Percentiles rank a stretch among this genome's conserved stretches.
These are phyloP conservation scores for Platalea minor DNA, from an alignment of 2,797 vertebrate species.

Conservation along the genomic window DNA sequence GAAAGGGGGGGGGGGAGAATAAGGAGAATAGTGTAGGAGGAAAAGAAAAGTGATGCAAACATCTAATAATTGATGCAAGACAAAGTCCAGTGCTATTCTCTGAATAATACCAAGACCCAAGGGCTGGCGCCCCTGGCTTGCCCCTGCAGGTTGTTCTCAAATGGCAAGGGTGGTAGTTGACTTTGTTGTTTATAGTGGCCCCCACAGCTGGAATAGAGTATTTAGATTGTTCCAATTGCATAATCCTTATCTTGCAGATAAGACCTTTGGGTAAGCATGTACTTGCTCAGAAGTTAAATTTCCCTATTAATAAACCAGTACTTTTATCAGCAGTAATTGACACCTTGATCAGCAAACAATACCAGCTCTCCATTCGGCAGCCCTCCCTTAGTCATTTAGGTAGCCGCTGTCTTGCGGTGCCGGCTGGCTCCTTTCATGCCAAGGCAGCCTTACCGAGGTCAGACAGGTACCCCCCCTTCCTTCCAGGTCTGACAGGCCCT, in stretches of 20 bases:
- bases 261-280: background rate
- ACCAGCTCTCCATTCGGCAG: background rate
- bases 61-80: background rate
- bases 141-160: background rate
- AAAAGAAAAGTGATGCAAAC: background rate
- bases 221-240: background rate
- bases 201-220: background rate
- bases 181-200: background rate
- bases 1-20: background rate
- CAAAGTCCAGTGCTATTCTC: fast-evolving
- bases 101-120: too few species aligned
- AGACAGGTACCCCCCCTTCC: background rate
- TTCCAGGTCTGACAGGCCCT: background rate
- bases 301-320: background rate
- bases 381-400: background rate
- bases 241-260: background rate
- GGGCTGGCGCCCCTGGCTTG: background rate
- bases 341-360: background rate
- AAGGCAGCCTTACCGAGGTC: background rate
- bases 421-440: background rate
- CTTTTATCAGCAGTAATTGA: background rate
- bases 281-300: background rate
- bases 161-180: background rate
- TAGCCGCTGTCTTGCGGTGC: background rate
- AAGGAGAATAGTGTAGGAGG: background rate